These are phyloP conservation scores for Synodontis membranacea DNA, from an alignment of 2,113 vertebrate species.

Conservation along the genomic window DNA sequence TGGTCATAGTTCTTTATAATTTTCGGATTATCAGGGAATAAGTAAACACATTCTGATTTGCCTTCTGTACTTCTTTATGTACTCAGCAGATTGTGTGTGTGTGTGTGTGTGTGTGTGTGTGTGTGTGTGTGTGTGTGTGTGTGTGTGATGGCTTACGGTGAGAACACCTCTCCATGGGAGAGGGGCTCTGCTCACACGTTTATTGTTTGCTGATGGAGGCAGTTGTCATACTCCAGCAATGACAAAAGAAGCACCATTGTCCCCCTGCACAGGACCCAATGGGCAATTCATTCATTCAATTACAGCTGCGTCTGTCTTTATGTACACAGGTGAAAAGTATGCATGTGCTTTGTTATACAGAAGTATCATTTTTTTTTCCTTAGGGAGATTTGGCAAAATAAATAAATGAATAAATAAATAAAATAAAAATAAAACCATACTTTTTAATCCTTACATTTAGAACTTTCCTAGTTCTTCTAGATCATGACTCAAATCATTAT, in stretches of 20 bases:
- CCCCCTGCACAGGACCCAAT: slow-evolving; percentile 75
- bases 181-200: slow-evolving; percentile 38
- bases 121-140: slow-evolving; percentile 18
- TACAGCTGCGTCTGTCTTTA: slow-evolving; percentile 77
- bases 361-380: not conserved
- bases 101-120: not conserved
- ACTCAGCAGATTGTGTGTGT: not conserved
- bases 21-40: slow-evolving; percentile 18
- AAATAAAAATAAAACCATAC: not conserved
- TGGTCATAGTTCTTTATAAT: slow-evolving; percentile 38
- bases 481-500: not conserved
- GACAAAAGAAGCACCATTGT: slow-evolving; percentile 73
- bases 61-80: slow-evolving; percentile 19
- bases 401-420: too few species aligned
- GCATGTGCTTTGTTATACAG: not conserved
- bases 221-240: slow-evolving; percentile 80
- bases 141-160: slow-evolving; percentile 34
- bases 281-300: slow-evolving; percentile 77
- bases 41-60: not conserved
- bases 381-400: too few species aligned
- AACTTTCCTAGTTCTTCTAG: not conserved
- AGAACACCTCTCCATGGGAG: slow-evolving; percentile 41
- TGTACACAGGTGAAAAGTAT: slow-evolving; percentile 37
- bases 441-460: not conserved
- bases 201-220: slow-evolving; percentile 66